Conservation (phyloP, 2,797 vertebrate genomes). For the Lepus townsendii region DNA sequence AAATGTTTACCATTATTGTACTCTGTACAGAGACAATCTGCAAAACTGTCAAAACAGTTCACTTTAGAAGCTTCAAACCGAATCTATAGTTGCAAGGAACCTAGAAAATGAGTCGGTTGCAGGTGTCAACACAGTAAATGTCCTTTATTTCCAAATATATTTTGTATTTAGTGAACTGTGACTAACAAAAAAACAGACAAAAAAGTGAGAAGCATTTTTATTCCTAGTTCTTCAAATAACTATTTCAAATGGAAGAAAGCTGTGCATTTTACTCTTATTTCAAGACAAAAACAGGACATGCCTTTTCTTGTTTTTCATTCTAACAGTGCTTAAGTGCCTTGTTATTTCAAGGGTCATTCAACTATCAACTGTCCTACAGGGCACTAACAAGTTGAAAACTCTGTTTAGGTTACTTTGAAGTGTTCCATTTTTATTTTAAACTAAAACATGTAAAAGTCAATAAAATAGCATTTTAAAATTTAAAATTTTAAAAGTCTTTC, state of each 20-base stretch:
- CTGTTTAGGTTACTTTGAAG: not conserved
- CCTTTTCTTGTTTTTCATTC: not conserved
- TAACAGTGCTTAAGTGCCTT: not conserved
- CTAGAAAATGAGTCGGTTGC: not conserved
- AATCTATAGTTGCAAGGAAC: not conserved
- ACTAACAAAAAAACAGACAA: not conserved
- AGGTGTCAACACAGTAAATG: not conserved
- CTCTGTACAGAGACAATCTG: not conserved
- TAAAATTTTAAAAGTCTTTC: not conserved
- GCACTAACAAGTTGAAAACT: not conserved
- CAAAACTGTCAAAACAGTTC: not conserved
- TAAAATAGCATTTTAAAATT: too few species aligned
- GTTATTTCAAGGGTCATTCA: not conserved
- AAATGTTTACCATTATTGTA: not conserved
- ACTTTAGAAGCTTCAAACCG: not conserved
- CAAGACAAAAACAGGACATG: not conserved
- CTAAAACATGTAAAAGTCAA: not conserved
- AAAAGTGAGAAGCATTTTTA: not conserved
- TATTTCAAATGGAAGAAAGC: not conserved
- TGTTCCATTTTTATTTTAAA: not conserved
- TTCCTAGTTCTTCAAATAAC: constrained; percentile 48
- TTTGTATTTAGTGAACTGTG: constrained; percentile 20
- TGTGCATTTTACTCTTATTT: not conserved
- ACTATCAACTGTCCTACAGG: not conserved
- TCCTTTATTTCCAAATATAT: not conserved